phyloP scores from a whole-genome alignment of 2,113 vertebrate species.

The Pteronura brasiliensis region DNA sequence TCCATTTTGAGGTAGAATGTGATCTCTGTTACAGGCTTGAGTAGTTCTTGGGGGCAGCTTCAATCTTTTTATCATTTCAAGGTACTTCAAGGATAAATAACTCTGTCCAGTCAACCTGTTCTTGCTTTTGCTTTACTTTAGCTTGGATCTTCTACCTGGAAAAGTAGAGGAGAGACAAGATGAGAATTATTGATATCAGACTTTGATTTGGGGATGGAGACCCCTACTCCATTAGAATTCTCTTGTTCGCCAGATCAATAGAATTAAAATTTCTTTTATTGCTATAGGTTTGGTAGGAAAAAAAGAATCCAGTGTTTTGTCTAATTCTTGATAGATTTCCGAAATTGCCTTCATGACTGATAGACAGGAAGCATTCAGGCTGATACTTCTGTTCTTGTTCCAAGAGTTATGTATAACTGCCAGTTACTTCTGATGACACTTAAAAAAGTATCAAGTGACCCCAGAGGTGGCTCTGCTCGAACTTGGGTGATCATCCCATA shows the following conservation, averaged over 20 bases:
- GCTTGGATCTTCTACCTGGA: not conserved
- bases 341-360: not conserved
- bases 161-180: not conserved
- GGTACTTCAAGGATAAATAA: too few species aligned
- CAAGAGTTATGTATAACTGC: not conserved
- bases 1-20: accelerated
- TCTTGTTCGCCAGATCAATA: not conserved
- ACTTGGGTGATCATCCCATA: not conserved
- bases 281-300: not conserved
- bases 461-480: not conserved
- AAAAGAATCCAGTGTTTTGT: not conserved
- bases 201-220: not conserved
- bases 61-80: not conserved
- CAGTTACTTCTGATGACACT: accelerated
- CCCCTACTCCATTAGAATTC: not conserved
- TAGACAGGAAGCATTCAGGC: not conserved
- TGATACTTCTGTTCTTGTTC: not conserved
- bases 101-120: not conserved
- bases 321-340: not conserved
- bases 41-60: not conserved
- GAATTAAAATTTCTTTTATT: not conserved
- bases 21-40: not conserved
- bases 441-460: not conserved
- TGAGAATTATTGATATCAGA: accelerated
- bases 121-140: not conserved